Base-by-base conservation (phyloP, 2,888 invertebrate genomes). In the Lasioglossum vierecki region DNA sequence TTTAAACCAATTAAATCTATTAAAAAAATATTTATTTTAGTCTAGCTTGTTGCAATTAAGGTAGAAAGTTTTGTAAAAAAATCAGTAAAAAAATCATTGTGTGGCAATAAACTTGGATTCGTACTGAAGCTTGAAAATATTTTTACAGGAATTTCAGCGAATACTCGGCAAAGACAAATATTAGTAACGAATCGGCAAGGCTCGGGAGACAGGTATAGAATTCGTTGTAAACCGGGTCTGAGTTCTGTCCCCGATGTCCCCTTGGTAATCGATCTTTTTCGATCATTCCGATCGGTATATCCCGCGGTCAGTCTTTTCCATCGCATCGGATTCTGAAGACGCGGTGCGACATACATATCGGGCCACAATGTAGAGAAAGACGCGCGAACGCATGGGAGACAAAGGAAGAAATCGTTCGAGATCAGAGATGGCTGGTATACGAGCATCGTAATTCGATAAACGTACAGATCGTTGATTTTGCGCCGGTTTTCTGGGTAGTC, bases 391-490 rank as follows among this genome's bases (percentile, higher is more conserved):
- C 41, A 18, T 30, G 46, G 18, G 2, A 39, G 53, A 57, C 26
- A 66, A 83, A 53, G 81, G 75, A 78, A 83, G 75, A 79, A 68
- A 79, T 74, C 73, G 73, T 70, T 74, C 80, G 75, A 26, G 57
- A 26, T 57, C 57, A n/a, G 60, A 60, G 26, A 18, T 30, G 83
- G 83, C 57, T 85, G 85, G 83, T 30, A 30, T 18, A 66, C 66
- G 84, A 70, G 83, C 88, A 86, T 89, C 88, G 89, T 92, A 92
- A 92, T 92, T 92, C 92, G 92, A 92, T 92, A 91, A 92, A 91
- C 89, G 92, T 91, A 90, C 89, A 80, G 88, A 89, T 89, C 85
- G 89, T 73, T 80, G 92, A 92, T 91, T 92, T 91, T 90, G 91
- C 89, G 88, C 57, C 85, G 87, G 89, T 92, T 91, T 92, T 91